Evolutionary conservation across 2,797 vertebrate species (phyloP).

Genomic region (Centroberyx gerrardi): DNA sequence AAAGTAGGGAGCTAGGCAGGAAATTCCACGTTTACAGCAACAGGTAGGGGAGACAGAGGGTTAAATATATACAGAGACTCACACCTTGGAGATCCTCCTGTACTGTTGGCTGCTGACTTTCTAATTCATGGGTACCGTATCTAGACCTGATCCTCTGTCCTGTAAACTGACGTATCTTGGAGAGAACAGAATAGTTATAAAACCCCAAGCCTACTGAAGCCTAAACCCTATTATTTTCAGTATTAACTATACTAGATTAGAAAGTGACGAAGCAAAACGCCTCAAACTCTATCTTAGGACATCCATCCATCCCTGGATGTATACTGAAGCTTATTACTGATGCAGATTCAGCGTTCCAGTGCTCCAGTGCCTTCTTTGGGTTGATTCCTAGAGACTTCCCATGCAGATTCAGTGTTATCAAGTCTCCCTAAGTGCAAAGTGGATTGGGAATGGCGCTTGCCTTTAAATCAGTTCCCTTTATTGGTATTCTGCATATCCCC

Average conservation of each 20-base stretch:
- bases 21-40: too few relatives aligned
- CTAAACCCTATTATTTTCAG: too few relatives aligned
- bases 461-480: background rate
- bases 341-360: background rate
- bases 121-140: background rate
- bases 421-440: background rate
- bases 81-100: background rate
- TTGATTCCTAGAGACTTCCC: too few relatives aligned
- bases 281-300: too few relatives aligned
- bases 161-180: background rate
- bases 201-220: too few relatives aligned
- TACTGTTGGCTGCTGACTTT: background rate
- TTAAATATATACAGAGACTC: background rate
- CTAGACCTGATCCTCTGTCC: background rate
- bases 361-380: too few relatives aligned
- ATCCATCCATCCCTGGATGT: too few relatives aligned
- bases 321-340: too few relatives aligned
- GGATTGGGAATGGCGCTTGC: background rate
- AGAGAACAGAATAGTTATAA: background rate
- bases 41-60: too few relatives aligned
- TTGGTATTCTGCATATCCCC: background rate
- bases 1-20: background rate
- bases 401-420: background rate
- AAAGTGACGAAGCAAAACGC: too few relatives aligned
- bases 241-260: too few relatives aligned